Base-by-base conservation (phyloP, 2,797 vertebrate species). In the Diceros bicornis region DNA sequence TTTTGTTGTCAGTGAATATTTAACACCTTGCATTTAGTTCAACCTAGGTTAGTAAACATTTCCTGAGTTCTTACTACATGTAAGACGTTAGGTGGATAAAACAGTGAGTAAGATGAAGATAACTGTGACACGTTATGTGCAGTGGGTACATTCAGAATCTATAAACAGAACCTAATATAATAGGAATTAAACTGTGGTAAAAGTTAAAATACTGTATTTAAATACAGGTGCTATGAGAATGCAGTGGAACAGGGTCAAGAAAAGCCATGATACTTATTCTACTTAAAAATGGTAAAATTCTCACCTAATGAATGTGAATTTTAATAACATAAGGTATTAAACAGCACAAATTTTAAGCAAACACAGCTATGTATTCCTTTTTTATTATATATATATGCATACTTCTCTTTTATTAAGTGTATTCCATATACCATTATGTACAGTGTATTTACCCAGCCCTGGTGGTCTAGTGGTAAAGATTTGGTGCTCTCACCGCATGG, bases 221-320 rank as follows among this genome's bases (percentile, higher is more conserved):
- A 1, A 4, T 89, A 59, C 5, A 83, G 34, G 23, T 62, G 14
- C 47, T 78, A 11, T 44, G 37, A 50, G 5, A 97, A 50, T 57
- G n/a, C 34, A 27, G 27, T 55, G 79, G 71, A 83, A 11, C 37
- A 61, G 34, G 9, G 6, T 52, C 52, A 93, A 27, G 12, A 44
- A 82, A 93, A 25, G 27, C 27, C 29, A 59, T 29, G 29, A 32
- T 71, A 34, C 16, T 21, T 34, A 85, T 47, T 91, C 47, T 25
- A 79, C 10, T 72, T 52, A 88, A 94, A 95, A 91, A 88, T 93
- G 13, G 23, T 87, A 29, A 59, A 41, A 64, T 59, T 87, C 69
- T 84, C 13, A 82, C 20, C 59, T 32, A 71, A 52, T 34, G 13
- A 79, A 74, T n/a, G 11, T 91, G 29, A 90, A 81, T 66, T 77